These are phyloP conservation scores for Conomelus anceps DNA, from an alignment of 2,888 invertebrate species.

Conservation along the genomic window DNA sequence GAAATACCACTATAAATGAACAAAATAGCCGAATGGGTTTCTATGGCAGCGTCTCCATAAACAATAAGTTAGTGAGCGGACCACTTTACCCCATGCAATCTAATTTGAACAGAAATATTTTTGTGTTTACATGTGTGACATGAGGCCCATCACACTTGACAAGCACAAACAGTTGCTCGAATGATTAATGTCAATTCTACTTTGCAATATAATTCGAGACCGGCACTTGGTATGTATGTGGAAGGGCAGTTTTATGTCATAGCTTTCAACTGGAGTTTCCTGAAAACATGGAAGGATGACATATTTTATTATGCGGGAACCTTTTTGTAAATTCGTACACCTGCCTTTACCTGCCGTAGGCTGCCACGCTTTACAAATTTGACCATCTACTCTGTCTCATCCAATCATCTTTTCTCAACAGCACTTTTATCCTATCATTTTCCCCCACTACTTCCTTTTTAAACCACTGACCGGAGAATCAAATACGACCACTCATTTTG, in stretches of 20 bases:
- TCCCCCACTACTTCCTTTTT: not conserved
- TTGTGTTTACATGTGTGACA: no score
- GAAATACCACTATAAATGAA: no score
- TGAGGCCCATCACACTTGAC: not conserved
- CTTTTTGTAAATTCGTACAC: not conserved
- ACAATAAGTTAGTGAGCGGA: no score
- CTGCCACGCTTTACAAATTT: not conserved
- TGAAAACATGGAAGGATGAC: not conserved
- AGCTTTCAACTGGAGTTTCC: not conserved
- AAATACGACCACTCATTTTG: no score
- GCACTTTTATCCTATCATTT: not conserved
- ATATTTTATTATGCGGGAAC: not conserved
- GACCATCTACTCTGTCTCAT: not conserved
- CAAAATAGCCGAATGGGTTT: no score
- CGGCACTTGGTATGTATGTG: no score
- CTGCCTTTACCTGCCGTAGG: not conserved
- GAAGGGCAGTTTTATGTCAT: not conserved
- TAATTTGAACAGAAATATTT: no score
- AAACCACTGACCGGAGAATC: no score
- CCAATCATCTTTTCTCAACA: not conserved
- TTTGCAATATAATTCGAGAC: not conserved
- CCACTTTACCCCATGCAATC: no score
- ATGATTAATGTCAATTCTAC: not conserved
- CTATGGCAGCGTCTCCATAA: no score
- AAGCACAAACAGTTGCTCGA: not conserved